Evolutionary conservation across 2,113 vertebrate genomes (phyloP), one percentile per base, ranked within the genome.

Genomic region (Otus sunia): DNA sequence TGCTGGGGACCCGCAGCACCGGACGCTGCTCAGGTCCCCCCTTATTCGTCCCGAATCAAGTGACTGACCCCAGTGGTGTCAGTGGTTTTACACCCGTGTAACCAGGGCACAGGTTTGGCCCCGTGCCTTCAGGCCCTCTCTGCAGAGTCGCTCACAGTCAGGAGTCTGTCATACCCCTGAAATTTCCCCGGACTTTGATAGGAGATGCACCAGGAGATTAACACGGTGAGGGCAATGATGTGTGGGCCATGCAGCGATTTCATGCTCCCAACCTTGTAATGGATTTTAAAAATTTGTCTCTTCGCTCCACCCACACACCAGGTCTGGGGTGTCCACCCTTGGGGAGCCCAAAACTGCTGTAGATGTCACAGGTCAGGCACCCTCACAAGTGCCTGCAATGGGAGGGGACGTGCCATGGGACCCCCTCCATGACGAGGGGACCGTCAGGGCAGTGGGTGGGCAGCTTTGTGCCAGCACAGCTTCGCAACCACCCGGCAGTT

Each of bases 221-320:
- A 25, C 30, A 26, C 1, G 1, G 22, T 0, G 0, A 4, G 9
- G 17, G 22, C 0, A 2, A 9, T 8, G 39, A 20, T 4, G 32
- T 56, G 53, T 34, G 1, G 2, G 45, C 53, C 27, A 0, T 4
- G 60, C 34, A 36, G 77, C 17, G 6, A n/a, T 72, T 81, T 78
- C 52, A 6, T 10, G 16, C 30, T 77, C 43, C 34, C 41, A 23
- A 22, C 20, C 10, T 26, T 41, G n/a, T 29, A 32, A 19, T 0
- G 15, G 32, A 3, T 52, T 69, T 71, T 39, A 18, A 34, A 79
- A n/a, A 11, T 43, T 36, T 34, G 32, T 19, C 12, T 43, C 21
- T 59, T 71, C 49, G 17, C 1, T 4, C 4, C 8, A 30, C 27
- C 64, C 25, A 53, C 53, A 32, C 56, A 14, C 8, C 55, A 37